These are phyloP conservation scores for Xylophagus ater DNA, from an alignment of 2,888 invertebrate genomes.

Conservation along the genomic window DNA sequence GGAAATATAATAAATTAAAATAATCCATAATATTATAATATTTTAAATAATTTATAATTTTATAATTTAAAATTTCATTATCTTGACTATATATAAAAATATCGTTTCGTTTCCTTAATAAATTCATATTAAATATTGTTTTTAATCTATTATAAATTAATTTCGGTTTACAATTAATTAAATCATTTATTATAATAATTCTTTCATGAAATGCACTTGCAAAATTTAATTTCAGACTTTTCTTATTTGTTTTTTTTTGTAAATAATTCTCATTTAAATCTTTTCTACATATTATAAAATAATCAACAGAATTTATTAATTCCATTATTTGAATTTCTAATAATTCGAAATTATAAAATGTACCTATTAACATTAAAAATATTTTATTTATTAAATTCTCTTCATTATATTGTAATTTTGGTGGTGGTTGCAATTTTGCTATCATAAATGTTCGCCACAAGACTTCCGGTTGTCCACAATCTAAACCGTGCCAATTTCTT, in stretches of 20 bases:
- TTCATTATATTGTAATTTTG: too few species aligned
- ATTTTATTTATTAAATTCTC: conserved; percentile 45
- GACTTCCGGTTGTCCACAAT: conserved; percentile 56
- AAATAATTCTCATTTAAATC: conserved; percentile 20
- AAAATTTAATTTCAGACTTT: conserved; percentile 15
- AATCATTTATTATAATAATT: conserved; percentile 10
- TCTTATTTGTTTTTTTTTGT: not conserved
- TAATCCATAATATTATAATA: conserved; percentile 40
- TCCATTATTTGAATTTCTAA: conserved; percentile 51
- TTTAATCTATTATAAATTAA: conserved; percentile 24
- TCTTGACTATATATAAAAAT: conserved; percentile 46
- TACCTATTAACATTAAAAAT: conserved; percentile 46
- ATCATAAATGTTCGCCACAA: conserved; percentile 54
- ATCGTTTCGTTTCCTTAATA: conserved; percentile 39
- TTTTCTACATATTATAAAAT: conserved; percentile 47
- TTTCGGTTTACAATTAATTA: conserved; percentile 24
- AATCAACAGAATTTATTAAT: conserved; percentile 49
- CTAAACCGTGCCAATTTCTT: conserved; percentile 52
- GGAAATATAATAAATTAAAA: conserved; percentile 42
- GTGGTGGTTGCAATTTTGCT: conserved; percentile 35
- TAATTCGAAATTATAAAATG: conserved; percentile 42
- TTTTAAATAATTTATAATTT: conserved; percentile 54
- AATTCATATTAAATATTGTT: conserved; percentile 13
- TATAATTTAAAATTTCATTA: conserved; percentile 49
- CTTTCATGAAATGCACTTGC: conserved; percentile 12